These are phyloP conservation scores for Numenius arquata DNA, from an alignment of 2,113 vertebrate species.

Conservation along the genomic window DNA sequence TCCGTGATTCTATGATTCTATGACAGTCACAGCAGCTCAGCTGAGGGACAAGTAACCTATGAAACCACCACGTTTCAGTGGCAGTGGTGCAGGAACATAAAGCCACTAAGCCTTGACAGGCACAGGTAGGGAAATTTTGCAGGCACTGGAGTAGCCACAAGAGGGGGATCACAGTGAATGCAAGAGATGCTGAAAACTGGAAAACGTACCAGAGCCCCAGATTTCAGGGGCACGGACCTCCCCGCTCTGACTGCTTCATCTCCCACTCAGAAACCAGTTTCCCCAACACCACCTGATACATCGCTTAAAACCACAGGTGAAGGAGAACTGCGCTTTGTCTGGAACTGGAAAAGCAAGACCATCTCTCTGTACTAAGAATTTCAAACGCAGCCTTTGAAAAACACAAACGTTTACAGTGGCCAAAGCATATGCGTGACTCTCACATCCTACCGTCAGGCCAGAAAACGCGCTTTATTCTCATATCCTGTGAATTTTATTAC, in stretches of 20 bases:
- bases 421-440: not conserved
- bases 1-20: too few relatives aligned
- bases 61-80: not conserved
- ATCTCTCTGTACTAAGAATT: not conserved
- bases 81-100: not conserved
- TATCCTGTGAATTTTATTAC: not conserved
- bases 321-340: not conserved
- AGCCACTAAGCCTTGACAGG: not conserved
- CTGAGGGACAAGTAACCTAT: not conserved
- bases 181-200: not conserved
- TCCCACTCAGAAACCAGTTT: not conserved
- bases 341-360: not conserved
- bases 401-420: rapidly evolving
- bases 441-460: not conserved
- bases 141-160: conserved; percentile 17
- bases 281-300: not conserved
- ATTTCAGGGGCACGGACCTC: not conserved
- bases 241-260: not conserved
- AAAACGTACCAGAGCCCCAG: not conserved
- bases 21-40: not conserved
- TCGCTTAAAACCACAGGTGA: rapidly evolving
- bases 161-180: conserved; percentile 49
- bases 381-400: not conserved
- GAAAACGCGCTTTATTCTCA: not conserved
- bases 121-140: not conserved